Conservation (phyloP, 2,797 vertebrate species). For the Tachyglossus aculeatus region DNA sequence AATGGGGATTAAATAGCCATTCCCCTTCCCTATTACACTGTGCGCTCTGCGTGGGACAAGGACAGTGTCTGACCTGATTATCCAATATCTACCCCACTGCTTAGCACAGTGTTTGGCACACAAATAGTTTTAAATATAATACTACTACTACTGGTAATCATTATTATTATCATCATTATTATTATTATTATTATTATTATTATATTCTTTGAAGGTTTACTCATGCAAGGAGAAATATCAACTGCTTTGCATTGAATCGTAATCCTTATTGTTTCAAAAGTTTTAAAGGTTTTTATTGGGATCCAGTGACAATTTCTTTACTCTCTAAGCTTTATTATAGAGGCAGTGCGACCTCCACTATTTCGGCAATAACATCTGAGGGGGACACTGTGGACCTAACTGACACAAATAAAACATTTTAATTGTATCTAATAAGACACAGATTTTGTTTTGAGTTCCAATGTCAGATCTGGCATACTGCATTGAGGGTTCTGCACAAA, state of each 20-base stretch:
- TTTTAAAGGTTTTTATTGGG: constrained; percentile 24
- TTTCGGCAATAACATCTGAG: constrained; percentile 66
- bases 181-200: constrained; percentile 13
- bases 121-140: too few relatives aligned
- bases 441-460: constrained; percentile 72
- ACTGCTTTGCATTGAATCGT: not conserved
- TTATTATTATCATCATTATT: constrained; percentile 3
- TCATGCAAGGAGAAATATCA: not conserved
- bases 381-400: constrained; percentile 64
- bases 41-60: too few relatives aligned
- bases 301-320: constrained; percentile 1
- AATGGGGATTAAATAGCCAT: too few relatives aligned
- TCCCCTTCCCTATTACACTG: too few relatives aligned
- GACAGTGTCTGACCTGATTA: too few relatives aligned
- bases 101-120: too few relatives aligned
- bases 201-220: not conserved
- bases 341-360: constrained; percentile 44
- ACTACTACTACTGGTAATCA: too few relatives aligned
- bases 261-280: not conserved
- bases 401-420: constrained; percentile 71
- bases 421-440: constrained; percentile 72
- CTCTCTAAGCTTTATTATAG: constrained; percentile 33
- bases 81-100: too few relatives aligned
- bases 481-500: constrained; percentile 53
- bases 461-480: constrained; percentile 66